Evolutionary conservation across 1,140 invertebrate genomes (phyloP).

Genomic region (Pseudomyrmex pallidus): DNA sequence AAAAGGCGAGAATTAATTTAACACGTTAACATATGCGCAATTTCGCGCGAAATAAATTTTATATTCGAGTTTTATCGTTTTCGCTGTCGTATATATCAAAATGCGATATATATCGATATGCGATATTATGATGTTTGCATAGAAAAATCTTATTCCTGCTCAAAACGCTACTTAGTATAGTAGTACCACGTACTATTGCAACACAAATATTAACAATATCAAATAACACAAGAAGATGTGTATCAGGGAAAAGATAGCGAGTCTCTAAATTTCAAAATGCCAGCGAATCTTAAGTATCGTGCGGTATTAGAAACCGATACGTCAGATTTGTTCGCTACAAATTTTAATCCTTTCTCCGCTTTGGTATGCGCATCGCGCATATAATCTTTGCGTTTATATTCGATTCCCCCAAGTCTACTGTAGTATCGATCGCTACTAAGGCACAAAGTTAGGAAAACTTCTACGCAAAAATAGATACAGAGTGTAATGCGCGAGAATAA

Average conservation of each 20-base stretch:
- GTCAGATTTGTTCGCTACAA: conserved; percentile 15
- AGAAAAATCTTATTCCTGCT: no score
- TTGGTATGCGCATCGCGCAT: conserved; percentile 24
- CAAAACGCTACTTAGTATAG: no score
- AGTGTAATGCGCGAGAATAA: no score
- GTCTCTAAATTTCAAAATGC: conserved; percentile 11
- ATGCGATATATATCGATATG: no score
- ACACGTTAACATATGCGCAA: conserved; percentile 74
- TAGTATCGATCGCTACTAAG: not conserved
- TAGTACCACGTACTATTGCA: no score
- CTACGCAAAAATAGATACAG: no score
- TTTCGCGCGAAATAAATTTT: conserved; percentile 53
- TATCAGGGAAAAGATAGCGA: not conserved
- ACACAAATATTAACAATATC: no score
- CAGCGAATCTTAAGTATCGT: not conserved
- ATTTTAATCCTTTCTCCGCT: conserved; percentile 15
- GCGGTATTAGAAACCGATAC: not conserved
- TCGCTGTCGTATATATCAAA: no score
- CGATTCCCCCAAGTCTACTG: not conserved
- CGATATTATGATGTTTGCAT: no score
- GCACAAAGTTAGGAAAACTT: not conserved
- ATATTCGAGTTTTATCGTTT: conserved; percentile 1
- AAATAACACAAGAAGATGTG: not conserved
- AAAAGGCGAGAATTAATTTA: conserved; percentile 75
- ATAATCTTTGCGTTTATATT: not conserved